Base-by-base conservation (phyloP, 2,113 vertebrate genomes). In the Guaruba guarouba region DNA sequence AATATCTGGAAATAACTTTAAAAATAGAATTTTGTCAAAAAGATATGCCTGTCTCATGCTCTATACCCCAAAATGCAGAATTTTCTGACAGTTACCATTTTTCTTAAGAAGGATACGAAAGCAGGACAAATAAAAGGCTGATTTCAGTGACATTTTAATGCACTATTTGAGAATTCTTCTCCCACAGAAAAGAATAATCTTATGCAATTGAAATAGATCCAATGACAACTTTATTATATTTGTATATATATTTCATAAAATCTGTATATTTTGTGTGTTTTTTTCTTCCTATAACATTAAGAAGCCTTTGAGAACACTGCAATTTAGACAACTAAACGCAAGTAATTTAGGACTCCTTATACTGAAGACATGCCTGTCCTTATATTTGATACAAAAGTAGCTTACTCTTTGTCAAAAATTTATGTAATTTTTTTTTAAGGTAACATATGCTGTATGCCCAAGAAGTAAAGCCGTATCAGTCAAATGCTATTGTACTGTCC, bases 241-340 rank as follows among this genome's bases (percentile, higher is more conserved):
- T 87, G 51, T 64, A 84, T 27, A 57, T n/a, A n/a, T 57, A 57
- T n/a, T n/a, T 57, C 19, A 57, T 57, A 57, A 57, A 57, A 23
- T 90, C n/a, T 94, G 63, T 59, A 75, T 73, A 91, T 92, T 78
- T 80, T 78, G 24, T 61, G 49, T 1, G 2, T 8, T 82, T 92
- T 35, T 80, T 54, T 29, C 49, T 54, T 41, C 37, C 24, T 83
- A 22, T 71, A 90, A 74, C 79, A 62, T 54, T 78, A 74, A 95
- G 20, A 93, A 80, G 35, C 62, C 91, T 83, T 92, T 62, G 54
- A 96, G 68, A 93, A 95, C 93, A 96, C 68, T 76, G 35, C 23
- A 90, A 33, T 55, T 75, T 79, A 89, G 80, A 78, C 91, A 93
- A 88, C 88, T 94, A 95, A 88, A 95, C 43, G 29, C 79, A 70